phyloP scores from a whole-genome alignment of 2,797 vertebrate species.

The Anableps anableps region DNA sequence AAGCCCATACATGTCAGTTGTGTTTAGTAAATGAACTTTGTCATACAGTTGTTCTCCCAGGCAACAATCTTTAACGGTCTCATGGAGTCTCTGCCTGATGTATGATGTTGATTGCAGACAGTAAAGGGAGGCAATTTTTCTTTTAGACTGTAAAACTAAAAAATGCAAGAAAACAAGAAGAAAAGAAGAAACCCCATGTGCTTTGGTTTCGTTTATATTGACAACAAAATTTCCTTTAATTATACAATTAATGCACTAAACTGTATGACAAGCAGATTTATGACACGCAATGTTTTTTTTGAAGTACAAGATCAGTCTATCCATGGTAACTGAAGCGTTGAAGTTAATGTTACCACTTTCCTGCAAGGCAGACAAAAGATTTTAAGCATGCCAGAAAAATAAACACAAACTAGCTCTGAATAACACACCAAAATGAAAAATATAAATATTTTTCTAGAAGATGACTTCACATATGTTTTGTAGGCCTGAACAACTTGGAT shows the following conservation, averaged over 20 bases:
- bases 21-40: background rate
- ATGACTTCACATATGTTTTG: background rate
- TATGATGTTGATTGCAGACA: background rate
- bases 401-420: background rate
- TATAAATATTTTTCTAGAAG: background rate
- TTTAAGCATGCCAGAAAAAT: background rate
- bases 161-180: background rate
- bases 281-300: background rate
- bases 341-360: background rate
- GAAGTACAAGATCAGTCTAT: background rate
- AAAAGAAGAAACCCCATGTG: background rate
- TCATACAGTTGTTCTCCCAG: background rate
- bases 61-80: background rate
- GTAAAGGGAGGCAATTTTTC: background rate
- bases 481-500: background rate
- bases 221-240: background rate
- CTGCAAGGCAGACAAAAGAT: background rate
- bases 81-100: background rate
- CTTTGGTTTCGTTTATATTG: background rate
- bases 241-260: background rate
- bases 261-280: background rate
- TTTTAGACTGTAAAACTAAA: background rate
- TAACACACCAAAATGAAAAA: background rate
- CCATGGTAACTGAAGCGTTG: background rate
- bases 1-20: background rate